phyloP scores from a whole-genome alignment of 2,797 vertebrate species.

The Pogoniulus pusillus region DNA sequence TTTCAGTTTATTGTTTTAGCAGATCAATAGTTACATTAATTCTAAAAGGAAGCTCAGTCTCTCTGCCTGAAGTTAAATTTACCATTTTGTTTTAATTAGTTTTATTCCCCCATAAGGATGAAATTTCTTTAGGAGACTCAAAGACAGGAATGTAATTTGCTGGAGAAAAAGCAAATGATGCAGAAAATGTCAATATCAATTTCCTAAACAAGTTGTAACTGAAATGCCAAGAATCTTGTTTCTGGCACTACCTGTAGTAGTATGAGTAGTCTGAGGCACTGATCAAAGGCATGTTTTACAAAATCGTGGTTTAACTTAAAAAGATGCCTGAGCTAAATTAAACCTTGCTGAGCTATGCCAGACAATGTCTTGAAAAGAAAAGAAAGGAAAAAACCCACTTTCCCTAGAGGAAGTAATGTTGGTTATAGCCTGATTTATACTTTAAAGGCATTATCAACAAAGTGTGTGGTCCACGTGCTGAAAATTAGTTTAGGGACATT shows the following conservation, averaged over 20 bases:
- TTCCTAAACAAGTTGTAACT: conserved; percentile 72
- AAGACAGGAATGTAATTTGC: conserved; percentile 56
- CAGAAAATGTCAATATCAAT: conserved; percentile 75
- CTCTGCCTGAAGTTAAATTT: conserved; percentile 66
- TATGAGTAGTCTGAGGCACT: conserved; percentile 27
- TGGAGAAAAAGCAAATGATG: conserved; percentile 64
- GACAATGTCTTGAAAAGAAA: not conserved
- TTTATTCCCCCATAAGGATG: conserved; percentile 44
- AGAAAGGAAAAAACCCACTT: not conserved
- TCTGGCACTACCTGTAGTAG: conserved; percentile 2
- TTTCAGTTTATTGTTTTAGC: conserved; percentile 67
- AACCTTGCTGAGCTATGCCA: not conserved
- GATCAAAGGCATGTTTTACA: not conserved
- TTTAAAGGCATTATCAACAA: not conserved
- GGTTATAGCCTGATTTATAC: not conserved
- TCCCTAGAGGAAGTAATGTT: not conserved
- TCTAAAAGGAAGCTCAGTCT: conserved; percentile 50
- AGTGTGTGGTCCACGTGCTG: not conserved
- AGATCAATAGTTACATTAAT: conserved; percentile 67
- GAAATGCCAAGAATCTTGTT: conserved; percentile 56
- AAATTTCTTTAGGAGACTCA: conserved; percentile 55
- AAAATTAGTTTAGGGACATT: not conserved
- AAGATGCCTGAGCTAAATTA: not conserved
- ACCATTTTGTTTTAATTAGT: conserved; percentile 67
- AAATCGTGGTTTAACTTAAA: not conserved